These are phyloP conservation scores for Scolopax rusticola DNA, from an alignment of 2,797 vertebrate genomes.

Conservation along the genomic window DNA sequence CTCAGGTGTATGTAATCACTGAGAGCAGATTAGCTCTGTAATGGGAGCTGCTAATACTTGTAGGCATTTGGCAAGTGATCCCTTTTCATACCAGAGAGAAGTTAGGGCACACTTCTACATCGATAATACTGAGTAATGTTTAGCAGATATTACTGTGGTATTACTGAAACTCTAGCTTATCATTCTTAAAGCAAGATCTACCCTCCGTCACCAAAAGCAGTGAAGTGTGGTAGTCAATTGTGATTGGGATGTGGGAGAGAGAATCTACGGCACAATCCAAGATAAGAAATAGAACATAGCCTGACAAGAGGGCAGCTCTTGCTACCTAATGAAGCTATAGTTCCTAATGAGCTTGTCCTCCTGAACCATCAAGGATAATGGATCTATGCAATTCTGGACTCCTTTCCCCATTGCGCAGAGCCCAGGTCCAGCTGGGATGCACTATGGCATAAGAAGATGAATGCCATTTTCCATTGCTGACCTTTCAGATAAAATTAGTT, in stretches of 20 bases:
- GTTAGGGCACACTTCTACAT: background rate
- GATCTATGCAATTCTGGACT: constrained; percentile 7
- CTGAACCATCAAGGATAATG: background rate
- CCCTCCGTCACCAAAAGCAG: background rate
- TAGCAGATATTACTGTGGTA: background rate
- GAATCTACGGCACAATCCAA: background rate
- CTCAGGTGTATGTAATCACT: constrained; percentile 8
- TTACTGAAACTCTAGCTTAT: background rate
- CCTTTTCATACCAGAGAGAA: background rate
- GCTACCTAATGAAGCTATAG: constrained; percentile 20
- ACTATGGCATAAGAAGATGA: background rate
- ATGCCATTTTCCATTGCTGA: constrained; percentile 1
- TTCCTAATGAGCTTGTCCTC: constrained; percentile 42
- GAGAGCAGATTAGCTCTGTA: background rate
- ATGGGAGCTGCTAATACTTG: background rate
- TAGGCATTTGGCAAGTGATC: background rate
- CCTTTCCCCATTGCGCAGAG: background rate
- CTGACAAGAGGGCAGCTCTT: background rate
- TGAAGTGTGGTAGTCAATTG: background rate
- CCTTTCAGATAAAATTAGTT: constrained; percentile 21
- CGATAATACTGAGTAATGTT: background rate
- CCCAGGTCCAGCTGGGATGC: background rate
- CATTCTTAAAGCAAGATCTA: background rate
- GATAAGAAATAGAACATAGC: constrained; percentile 1
- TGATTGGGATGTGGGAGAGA: constrained; percentile 11